These are phyloP conservation scores for Prionailurus viverrinus DNA, from an alignment of 2,113 vertebrate species.

Conservation along the genomic window DNA sequence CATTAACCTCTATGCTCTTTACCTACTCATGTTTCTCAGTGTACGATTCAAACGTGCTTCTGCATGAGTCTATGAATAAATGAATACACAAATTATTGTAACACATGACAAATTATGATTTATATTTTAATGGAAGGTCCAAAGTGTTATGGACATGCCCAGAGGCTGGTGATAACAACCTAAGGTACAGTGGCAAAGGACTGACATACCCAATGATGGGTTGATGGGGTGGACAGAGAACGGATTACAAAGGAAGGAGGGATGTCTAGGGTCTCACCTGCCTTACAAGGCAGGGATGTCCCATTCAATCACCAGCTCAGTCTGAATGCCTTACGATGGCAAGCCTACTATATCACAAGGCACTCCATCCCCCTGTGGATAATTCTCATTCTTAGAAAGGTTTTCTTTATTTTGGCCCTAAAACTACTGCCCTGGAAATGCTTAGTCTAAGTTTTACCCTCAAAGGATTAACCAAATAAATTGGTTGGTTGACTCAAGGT, in stretches of 20 bases:
- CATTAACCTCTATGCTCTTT: not conserved
- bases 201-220: fast-evolving
- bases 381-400: slow-evolving; percentile 21
- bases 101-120: not conserved
- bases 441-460: slow-evolving; percentile 53
- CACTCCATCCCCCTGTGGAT: not conserved
- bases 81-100: not conserved
- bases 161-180: not conserved
- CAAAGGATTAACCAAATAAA: slow-evolving; percentile 35
- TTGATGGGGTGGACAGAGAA: not conserved
- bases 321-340: not conserved
- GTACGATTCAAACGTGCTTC: not conserved
- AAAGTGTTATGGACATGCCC: not conserved
- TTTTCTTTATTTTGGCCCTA: slow-evolving; percentile 43
- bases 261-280: not conserved
- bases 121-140: not conserved
- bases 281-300: not conserved
- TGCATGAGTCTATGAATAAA: not conserved
- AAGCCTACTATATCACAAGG: not conserved
- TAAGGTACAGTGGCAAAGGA: not conserved
- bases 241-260: not conserved
- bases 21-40: not conserved
- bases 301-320: no score
- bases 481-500: not conserved
- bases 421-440: slow-evolving; percentile 8